Base-by-base conservation (phyloP, 2,797 vertebrate genomes). In the Acanthurus tractus region DNA sequence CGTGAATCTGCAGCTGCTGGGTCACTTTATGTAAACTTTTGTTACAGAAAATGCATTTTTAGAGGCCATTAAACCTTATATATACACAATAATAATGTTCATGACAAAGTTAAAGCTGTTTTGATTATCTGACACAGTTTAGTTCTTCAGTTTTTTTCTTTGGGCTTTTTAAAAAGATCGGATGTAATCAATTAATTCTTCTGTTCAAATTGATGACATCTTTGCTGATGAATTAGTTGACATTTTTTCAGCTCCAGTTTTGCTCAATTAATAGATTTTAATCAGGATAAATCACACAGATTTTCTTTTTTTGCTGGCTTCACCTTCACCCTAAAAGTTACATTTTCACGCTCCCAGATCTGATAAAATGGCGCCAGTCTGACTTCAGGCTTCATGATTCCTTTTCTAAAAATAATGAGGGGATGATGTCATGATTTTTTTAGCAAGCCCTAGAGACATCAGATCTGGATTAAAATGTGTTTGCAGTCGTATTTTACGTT, bases 361-460 rank as follows among this genome's bases (percentile, higher is more conserved):
- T 42, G 18, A 59, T 6, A 8, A 57, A 56, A 45, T 55, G 38
- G 38, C 5, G 3, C 7, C 15, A 49, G 58, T 23, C 34, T 55
- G 44, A 8, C 3, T 71, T 3, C 4, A 29, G 29, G 10, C 11
- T 50, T 56, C 6, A 22, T 20, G 1, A 59, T 0, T 1, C 11
- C 45, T 14, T 44, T 34, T 52, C 20, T 14, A 9, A 56, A 58
- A 48, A 11, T 15, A 0, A 34, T 2, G 3, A 29, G 3, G 25
- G 9, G 20, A 0, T 49, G 48, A 61, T 18, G n/a, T 64, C 40
- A 55, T 15, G 62, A 29, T 29, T 46, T 76, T 76, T 61, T 23
- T 22, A 20, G 25, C 1, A 15, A 20, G 0, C 23, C 22, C 20
- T 5, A 1, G 2, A 44, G 44, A 23, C 8, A 10, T 2, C 4